Conservation (phyloP, 1,140 invertebrate species). For the Drosophila nigromelanica region DNA sequence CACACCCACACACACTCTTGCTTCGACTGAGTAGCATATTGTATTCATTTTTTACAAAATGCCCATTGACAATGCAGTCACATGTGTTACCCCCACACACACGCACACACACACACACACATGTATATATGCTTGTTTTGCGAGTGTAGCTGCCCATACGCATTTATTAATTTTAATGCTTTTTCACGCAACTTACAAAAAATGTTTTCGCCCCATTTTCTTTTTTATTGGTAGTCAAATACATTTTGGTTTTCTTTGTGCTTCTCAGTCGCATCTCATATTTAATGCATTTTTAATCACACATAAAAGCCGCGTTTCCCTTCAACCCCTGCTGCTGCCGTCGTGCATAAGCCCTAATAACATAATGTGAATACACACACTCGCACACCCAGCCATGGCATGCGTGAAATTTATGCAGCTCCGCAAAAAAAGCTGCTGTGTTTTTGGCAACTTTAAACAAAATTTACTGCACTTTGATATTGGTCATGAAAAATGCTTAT, state of each 20-base stretch:
- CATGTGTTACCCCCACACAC: slow-evolving; percentile 27
- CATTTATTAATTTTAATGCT: slow-evolving; percentile 80
- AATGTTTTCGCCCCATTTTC: slow-evolving; percentile 22
- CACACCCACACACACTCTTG: background rate
- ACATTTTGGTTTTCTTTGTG: slow-evolving; percentile 21
- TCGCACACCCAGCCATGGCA: slow-evolving; percentile 1
- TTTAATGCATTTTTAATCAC: slow-evolving; percentile 80
- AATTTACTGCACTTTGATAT: slow-evolving; percentile 79
- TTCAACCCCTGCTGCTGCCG: slow-evolving; percentile 18
- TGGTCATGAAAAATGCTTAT: slow-evolving; percentile 77
- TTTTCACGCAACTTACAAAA: slow-evolving; percentile 56
- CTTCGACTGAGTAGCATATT: slow-evolving; percentile 21
- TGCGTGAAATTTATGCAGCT: slow-evolving; percentile 50
- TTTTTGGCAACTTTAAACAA: slow-evolving; percentile 72
- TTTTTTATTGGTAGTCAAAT: slow-evolving; percentile 37
- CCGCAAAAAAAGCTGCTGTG: slow-evolving; percentile 40
- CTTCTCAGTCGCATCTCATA: slow-evolving; percentile 39
- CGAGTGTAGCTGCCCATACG: too few species aligned
- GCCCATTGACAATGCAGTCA: slow-evolving; percentile 55
- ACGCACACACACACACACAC: background rate
- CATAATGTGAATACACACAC: slow-evolving; percentile 29
- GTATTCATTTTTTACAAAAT: slow-evolving; percentile 58
- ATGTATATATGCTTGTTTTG: too few species aligned
- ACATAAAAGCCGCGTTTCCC: slow-evolving; percentile 48
- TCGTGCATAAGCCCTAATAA: slow-evolving; percentile 43